Conservation (phyloP, 92 coral and sea anemone species). For the Heliopora coerulea region DNA sequence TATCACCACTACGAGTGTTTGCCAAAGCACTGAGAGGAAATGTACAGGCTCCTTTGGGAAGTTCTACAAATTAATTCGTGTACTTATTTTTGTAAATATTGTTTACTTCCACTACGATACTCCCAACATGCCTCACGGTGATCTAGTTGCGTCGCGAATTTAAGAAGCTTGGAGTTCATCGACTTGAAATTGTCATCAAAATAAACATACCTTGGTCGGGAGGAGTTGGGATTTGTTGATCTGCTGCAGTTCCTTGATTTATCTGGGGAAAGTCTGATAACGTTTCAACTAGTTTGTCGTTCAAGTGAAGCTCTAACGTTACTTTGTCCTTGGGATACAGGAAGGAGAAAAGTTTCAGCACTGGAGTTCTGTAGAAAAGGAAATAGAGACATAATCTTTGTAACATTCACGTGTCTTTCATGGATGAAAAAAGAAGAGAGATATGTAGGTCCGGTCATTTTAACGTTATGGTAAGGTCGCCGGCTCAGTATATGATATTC, state of each 20-base stretch:
- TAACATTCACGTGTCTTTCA: too few species aligned
- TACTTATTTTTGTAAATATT: too few species aligned
- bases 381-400: too few species aligned
- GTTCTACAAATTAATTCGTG: constrained; percentile 46
- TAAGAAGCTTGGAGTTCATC: too few species aligned
- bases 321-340: constrained; percentile 81
- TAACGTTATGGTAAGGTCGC: too few species aligned
- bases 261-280: constrained; percentile 42
- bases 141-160: too few species aligned
- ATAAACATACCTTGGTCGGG: background rate
- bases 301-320: constrained; percentile 69
- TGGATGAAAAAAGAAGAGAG: too few species aligned
- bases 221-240: constrained; percentile 21
- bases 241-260: constrained; percentile 17
- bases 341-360: constrained; percentile 88
- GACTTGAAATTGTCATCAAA: background rate
- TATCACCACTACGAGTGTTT: constrained; percentile 94
- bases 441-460: too few species aligned
- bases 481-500: too few species aligned
- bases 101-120: too few species aligned
- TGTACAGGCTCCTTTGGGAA: constrained; percentile 97
- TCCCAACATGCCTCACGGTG: too few species aligned
- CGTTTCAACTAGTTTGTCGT: constrained; percentile 78
- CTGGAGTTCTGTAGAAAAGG: constrained; percentile 66
- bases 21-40: constrained; percentile 97